Base-by-base conservation (phyloP, 2,888 invertebrate species). In the Mythimna loreyi region DNA sequence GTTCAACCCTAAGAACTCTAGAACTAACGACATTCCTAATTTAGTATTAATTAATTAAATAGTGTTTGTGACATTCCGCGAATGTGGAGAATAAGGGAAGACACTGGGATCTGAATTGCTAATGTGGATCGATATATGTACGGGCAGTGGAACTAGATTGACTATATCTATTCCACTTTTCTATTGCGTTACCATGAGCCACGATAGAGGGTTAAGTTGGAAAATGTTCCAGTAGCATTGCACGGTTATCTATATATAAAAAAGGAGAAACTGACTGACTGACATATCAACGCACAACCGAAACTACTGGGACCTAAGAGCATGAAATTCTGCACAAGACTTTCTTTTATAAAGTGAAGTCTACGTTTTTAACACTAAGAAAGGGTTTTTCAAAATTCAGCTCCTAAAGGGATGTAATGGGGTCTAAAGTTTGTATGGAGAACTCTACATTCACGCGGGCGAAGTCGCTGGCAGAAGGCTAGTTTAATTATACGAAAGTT, bases 41-140 rank as follows among this genome's bases (percentile, higher is more conserved):
- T 79, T 63, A 80, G 80, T 59, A 75, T 55, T 65, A 68, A 65
- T 80, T 79, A 74, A 74, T 71, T 75, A 33, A 23, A 60, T 47
- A 25, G 62, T 70, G 70, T 75, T 78, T 80, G 61, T 56, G 11
- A 50, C 50, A 69, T 61, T 55, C 61, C 47, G 30, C 40, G 69
- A 69, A 62, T 52, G 64, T 21, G 57, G 45, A 65, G 58, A 65
- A 58, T 69, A 61, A 62, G 80, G 76, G 64, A 80, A 80, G 64
- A 65, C 21, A 63, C 56, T 45, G 47, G 62, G 45, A 77, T 75
- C 43, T 65, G 65, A 80, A 80, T 76, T 70, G 65, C 65, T 78
- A 76, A 80, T 65, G 50, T 59, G 19, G 8, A 75, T 58, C 61
- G 49, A 69, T 61, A 50, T 75, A 58, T 61, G 43, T 73, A 58